Conservation (phyloP, 2,113 vertebrate species). For the Phrynosoma platyrhinos region DNA sequence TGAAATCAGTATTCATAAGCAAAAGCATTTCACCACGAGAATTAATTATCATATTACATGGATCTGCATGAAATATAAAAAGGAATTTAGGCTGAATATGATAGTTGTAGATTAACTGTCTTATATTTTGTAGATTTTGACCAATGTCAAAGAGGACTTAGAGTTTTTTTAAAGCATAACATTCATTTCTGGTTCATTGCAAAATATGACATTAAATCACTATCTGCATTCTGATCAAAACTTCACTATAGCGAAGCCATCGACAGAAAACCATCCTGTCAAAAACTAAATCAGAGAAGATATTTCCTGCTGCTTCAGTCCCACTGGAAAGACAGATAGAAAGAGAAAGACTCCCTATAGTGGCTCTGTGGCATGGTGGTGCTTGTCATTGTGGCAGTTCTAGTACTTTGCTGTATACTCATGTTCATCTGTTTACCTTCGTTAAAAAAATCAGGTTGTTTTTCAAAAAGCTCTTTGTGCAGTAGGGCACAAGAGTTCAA, state of each 20-base stretch:
- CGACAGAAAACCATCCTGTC: constrained; percentile 58
- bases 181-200: constrained; percentile 12
- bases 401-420: constrained; percentile 41
- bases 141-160: background rate
- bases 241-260: constrained; percentile 45
- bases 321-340: constrained; percentile 50
- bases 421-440: constrained; percentile 37
- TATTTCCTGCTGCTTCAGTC: constrained; percentile 64
- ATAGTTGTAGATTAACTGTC: background rate
- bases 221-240: constrained; percentile 43
- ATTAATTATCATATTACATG: background rate
- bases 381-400: constrained; percentile 55
- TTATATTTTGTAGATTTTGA: constrained; percentile 1
- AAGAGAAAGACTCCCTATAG: constrained; percentile 47
- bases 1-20: background rate
- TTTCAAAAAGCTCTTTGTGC: constrained; percentile 23
- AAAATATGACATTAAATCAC: constrained; percentile 39
- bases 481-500: constrained; percentile 35
- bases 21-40: background rate
- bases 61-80: background rate
- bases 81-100: background rate
- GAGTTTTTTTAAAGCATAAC: background rate
- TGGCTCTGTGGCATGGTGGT: constrained; percentile 57
- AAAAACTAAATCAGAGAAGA: constrained; percentile 59
- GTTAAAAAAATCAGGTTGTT: constrained; percentile 2